These are phyloP conservation scores for Philaethria dido DNA, from an alignment of 2,888 invertebrate species.

Conservation along the genomic window DNA sequence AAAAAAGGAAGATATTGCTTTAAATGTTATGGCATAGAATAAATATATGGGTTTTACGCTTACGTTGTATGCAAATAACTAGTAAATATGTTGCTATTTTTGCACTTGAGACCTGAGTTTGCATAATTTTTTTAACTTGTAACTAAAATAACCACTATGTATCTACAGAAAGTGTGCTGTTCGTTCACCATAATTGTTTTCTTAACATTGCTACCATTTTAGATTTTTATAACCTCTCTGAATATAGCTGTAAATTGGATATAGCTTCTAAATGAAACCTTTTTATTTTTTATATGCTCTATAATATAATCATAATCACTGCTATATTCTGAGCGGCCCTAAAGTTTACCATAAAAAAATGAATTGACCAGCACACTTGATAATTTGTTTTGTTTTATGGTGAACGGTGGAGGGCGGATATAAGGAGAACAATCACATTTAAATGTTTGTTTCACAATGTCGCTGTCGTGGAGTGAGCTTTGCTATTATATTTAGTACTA, in stretches of 20 bases:
- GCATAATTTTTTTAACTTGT: not conserved
- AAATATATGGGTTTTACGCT: too few relatives aligned
- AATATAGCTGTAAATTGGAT: not conserved
- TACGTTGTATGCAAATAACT: not conserved
- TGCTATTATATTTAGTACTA: slow-evolving; percentile 9
- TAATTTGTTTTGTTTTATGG: not conserved
- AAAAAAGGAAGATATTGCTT: too few relatives aligned
- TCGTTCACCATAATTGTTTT: not conserved
- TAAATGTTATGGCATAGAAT: too few relatives aligned
- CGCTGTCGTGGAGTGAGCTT: slow-evolving; percentile 17
- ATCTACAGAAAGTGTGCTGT: slow-evolving; percentile 6
- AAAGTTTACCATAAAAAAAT: not conserved
- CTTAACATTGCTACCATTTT: not conserved
- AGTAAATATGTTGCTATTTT: not conserved
- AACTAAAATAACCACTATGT: not conserved
- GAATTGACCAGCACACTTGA: not conserved
- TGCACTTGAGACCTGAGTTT: not conserved
- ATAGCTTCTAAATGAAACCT: not conserved
- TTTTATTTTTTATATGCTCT: too few relatives aligned
- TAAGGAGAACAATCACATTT: slow-evolving; percentile 11
- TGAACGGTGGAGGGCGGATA: not conserved
- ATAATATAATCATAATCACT: too few relatives aligned
- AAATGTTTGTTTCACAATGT: not conserved
- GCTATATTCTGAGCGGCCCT: not conserved
- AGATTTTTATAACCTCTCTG: not conserved